Evolutionary conservation across 2,797 vertebrate genomes (phyloP), one percentile per base, ranked within the genome.

Genomic region (Rhynchonycteris naso): DNA sequence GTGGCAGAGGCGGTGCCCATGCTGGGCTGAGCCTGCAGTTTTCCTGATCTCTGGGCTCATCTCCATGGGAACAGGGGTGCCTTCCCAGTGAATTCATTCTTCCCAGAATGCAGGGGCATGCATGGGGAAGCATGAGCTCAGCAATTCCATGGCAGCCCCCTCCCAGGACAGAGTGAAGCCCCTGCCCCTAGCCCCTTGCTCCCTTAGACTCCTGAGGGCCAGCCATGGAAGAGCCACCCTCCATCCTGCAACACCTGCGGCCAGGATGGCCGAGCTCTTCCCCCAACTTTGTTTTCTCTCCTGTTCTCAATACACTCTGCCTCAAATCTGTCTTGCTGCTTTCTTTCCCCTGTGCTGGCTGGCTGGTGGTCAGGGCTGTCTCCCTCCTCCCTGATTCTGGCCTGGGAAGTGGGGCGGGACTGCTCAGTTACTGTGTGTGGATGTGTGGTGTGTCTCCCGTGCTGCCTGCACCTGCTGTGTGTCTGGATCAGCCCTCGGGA

Each of bases 291-390:
- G 75, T 93, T 80, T 93, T 88, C 90, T 93, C 63, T 96, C 84
- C 96, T 97, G 92, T 91, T 85, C 93, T 96, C 88, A 97, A 97
- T 97, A 97, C 94, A 97, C 84, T 96, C 96, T 96, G 86, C 80
- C 94, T 97, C 96, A 84, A 96, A 91, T 58, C 96, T 15, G 95
- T n/a, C 93, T 97, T 28, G 91, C 95, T 96, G 72, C 95, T 96
- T 90, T 93, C 93, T 95, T 97, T 95, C 82, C 95, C 93, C 86
- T 38, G 4, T 22, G 10, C 93, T 96, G 43, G 8, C 80, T 35
- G 52, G 68, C 69, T 85, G 71, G 71, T 6, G 65, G 52, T 76
- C 68, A 11, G 61, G 90, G 85, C 69, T 38, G 21, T 54, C 74
- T 43, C 52, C 18, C n/a, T 65, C n/a, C 68, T 24, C 19, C 43